phyloP scores from a whole-genome alignment of 2,888 invertebrate genomes.

The Chalcosyrphus nemorum region DNA sequence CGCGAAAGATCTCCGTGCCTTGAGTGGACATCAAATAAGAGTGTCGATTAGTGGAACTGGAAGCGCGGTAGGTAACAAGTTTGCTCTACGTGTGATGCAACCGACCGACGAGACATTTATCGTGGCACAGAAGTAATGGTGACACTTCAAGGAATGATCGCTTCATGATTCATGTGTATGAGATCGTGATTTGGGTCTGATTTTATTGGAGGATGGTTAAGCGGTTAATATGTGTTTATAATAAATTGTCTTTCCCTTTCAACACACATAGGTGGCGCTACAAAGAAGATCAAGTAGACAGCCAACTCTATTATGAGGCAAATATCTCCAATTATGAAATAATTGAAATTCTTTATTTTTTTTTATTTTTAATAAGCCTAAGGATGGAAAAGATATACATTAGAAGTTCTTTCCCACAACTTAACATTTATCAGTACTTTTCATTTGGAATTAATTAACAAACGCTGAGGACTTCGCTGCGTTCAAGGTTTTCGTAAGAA shows the following conservation, averaged over 20 bases:
- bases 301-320: no score
- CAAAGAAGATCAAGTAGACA: neutral
- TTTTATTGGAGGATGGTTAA: neutral
- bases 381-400: no score
- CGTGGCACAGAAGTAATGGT: conserved; percentile 37
- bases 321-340: no score
- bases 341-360: no score
- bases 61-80: conserved; percentile 67
- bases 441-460: no score
- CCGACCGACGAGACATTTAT: conserved; percentile 42
- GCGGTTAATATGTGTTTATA: neutral
- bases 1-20: conserved; percentile 75
- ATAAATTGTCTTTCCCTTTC: neutral
- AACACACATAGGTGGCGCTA: neutral
- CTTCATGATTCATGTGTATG: conserved; percentile 30
- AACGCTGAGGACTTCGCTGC: no score
- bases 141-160: conserved; percentile 31
- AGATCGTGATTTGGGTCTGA: neutral
- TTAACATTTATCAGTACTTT: no score
- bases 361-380: no score
- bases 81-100: conserved; percentile 45
- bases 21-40: conserved; percentile 51
- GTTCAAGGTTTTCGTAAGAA: no score
- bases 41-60: conserved; percentile 62
- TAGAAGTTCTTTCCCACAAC: no score